Evolutionary conservation across 2,113 vertebrate genomes (phyloP).

Genomic region (Pterocles burchelli): DNA sequence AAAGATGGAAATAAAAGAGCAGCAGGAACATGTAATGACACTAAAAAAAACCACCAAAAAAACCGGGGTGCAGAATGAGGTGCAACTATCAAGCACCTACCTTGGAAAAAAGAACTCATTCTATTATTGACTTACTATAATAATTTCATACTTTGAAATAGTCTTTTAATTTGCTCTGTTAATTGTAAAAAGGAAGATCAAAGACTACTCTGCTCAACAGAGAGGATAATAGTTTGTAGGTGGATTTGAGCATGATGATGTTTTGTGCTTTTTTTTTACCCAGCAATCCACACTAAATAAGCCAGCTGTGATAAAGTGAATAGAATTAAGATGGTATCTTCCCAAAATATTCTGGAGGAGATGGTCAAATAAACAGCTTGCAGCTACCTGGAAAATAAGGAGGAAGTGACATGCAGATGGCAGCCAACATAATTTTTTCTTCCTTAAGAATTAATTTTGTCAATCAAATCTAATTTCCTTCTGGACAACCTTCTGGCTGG

Average conservation of each 20-base stretch:
- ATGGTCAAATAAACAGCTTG: neutral
- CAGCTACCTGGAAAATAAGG: neutral
- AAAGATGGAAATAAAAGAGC: neutral
- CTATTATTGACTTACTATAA: neutral
- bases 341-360: neutral
- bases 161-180: neutral
- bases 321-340: neutral
- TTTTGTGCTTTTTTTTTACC: neutral
- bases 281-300: neutral
- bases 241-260: neutral
- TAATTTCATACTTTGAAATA: neutral
- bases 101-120: neutral
- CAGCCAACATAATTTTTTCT: neutral
- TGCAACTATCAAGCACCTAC: neutral
- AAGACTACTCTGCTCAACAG: neutral
- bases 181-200: neutral
- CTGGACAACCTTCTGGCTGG: neutral
- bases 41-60: neutral
- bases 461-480: neutral
- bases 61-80: accelerated
- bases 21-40: neutral
- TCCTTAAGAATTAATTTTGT: neutral
- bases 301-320: neutral
- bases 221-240: neutral
- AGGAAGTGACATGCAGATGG: neutral